Evolutionary conservation across 2,888 invertebrate species (phyloP), one percentile per base, ranked within the genome.

Genomic region (Graphium colonna): DNA sequence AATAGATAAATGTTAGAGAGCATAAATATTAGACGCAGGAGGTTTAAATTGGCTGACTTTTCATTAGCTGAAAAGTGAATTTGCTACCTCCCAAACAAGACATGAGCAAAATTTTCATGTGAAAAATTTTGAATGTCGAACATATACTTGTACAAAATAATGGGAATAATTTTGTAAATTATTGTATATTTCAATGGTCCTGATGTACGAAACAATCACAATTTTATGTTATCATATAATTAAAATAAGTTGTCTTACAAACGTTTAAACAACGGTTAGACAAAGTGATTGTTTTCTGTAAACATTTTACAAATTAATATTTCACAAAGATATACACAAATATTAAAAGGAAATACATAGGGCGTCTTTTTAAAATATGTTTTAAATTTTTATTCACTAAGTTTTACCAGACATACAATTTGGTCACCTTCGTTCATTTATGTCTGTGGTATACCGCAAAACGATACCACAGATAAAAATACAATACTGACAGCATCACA

Each of bases 111-210:
- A 82, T 75, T 88, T 88, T 87, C 66, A 36, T 63, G 48, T 28
- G 64, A 77, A 88, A 83, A 87, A 83, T 73, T 81, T 84, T 75
- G 79, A 71, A 84, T 84, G 84, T 68, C 84, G 64, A 65, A 61
- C 62, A 52, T 55, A 4, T 12, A 36, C 36, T 33, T 44, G 48
- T 31, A 15, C 13, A 40, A 52, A 59, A 54, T 58, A 36, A 13
- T n/a, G 4, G n/a, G n/a, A 36, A 36, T 5, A 33, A 12, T 36
- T 36, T 12, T 36, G 5, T 36, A 12, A 12, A 33, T n/a, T 36
- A 3, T 36, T 12, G n/a, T 21, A 21, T 21, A 21, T 21, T 21
- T 21, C 21, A 12, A 36, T 12, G 36, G 36, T 36, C 36, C 13
- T 36, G 36, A n/a, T 36, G 3, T 36, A 31, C 31, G 1, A 31